A percentile compares a stretch with the other conserved stretches of the same genome.
These are phyloP conservation scores for Drosophila colorata DNA, from an alignment of 2,888 invertebrate species.

Conservation along the genomic window DNA sequence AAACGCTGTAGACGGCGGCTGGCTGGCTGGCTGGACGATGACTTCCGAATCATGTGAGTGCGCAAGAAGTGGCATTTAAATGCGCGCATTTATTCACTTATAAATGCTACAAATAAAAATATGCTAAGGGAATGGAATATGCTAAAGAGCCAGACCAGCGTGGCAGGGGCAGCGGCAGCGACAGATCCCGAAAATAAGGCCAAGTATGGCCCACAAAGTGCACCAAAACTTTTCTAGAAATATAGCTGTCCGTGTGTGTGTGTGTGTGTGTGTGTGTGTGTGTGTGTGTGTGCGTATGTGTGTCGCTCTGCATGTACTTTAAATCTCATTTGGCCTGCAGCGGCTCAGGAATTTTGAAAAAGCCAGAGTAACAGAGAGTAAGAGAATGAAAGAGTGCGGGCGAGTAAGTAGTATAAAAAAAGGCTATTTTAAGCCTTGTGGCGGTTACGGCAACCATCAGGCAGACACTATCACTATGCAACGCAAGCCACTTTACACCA, in stretches of 20 bases:
- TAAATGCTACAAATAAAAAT: conserved; percentile 79
- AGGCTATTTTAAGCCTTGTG: conserved; percentile 57
- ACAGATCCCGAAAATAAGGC: conserved; percentile 51
- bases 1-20: conserved; percentile 21
- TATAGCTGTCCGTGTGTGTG: conserved; percentile 25
- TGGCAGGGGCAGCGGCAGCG: conserved; percentile 12
- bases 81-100: conserved; percentile 81
- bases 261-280: conserved; percentile 15
- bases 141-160: conserved; percentile 65
- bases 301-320: conserved; percentile 61
- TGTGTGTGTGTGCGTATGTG: too few species aligned
- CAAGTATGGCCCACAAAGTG: conserved; percentile 70
- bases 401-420: conserved; percentile 21
- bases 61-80: conserved; percentile 76
- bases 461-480: conserved; percentile 74
- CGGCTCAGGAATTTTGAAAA: conserved; percentile 61
- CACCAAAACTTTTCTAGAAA: conserved; percentile 62
- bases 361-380: conserved; percentile 14
- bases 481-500: conserved; percentile 70
- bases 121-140: conserved; percentile 74
- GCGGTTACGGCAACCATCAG: conserved; percentile 56
- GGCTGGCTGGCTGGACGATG: conserved; percentile 51
- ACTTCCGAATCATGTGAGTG: conserved; percentile 60
- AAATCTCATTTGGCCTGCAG: conserved; percentile 80
- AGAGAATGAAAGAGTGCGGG: conserved; percentile 13